Conservation (phyloP, 1,140 invertebrate species). For the Nylanderia fulva region DNA sequence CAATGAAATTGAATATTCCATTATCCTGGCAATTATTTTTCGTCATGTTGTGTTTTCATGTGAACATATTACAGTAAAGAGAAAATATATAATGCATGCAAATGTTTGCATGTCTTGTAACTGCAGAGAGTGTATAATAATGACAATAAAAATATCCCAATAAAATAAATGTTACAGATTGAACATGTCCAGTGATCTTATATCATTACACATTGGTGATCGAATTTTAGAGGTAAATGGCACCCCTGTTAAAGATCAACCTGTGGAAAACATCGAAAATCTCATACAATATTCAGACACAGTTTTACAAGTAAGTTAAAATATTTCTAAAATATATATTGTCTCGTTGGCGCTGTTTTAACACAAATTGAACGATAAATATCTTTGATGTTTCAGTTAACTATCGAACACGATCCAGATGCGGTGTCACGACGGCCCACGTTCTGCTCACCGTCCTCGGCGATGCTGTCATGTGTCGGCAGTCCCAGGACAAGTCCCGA, state of each 20-base stretch:
- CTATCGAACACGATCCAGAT: slow-evolving; percentile 95
- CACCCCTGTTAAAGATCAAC: slow-evolving; percentile 92
- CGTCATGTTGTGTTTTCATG: not conserved
- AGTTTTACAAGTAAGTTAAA: slow-evolving; percentile 89
- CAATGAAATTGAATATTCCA: not conserved
- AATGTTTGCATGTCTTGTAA: slow-evolving; percentile 68
- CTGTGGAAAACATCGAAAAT: slow-evolving; percentile 92
- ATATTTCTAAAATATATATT: slow-evolving; percentile 16
- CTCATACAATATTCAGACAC: slow-evolving; percentile 91
- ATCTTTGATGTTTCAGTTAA: slow-evolving; percentile 87
- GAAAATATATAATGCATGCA: slow-evolving; percentile 62
- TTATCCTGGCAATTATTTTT: slow-evolving; percentile 27
- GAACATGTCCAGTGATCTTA: slow-evolving; percentile 92
- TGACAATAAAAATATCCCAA: slow-evolving; percentile 26
- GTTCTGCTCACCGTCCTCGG: slow-evolving; percentile 82
- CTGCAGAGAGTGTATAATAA: not conserved
- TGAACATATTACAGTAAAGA: slow-evolving; percentile 26
- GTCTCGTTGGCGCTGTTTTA: not conserved
- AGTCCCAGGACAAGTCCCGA: slow-evolving; percentile 84
- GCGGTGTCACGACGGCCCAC: slow-evolving; percentile 86
- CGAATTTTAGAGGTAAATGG: slow-evolving; percentile 97
- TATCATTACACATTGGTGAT: slow-evolving; percentile 95
- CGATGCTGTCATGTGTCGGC: slow-evolving; percentile 80
- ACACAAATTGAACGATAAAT: slow-evolving; percentile 3
- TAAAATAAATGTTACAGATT: slow-evolving; percentile 87